phyloP scores from a whole-genome alignment of 2,113 vertebrate species.

The Stegostoma tigrinum region DNA sequence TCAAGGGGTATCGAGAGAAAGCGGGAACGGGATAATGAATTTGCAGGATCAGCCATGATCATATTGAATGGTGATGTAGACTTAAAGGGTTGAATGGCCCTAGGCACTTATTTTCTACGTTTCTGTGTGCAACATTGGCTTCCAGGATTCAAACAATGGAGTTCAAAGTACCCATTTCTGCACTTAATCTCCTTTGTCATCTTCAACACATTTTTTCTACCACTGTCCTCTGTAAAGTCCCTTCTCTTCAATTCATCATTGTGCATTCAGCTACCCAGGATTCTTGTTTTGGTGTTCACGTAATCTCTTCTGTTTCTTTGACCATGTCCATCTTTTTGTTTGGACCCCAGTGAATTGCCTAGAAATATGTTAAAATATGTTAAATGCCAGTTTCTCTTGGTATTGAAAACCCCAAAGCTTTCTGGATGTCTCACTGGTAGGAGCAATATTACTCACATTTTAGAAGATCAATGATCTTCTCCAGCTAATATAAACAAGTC shows the following conservation, averaged over 20 bases:
- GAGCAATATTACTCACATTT: background rate
- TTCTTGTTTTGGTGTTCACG: background rate
- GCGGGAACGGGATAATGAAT: too few species aligned
- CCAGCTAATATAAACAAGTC: background rate
- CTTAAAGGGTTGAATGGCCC: too few species aligned
- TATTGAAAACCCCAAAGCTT: background rate
- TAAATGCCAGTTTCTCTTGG: background rate
- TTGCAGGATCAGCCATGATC: too few species aligned
- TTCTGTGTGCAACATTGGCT: background rate
- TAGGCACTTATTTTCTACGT: too few species aligned
- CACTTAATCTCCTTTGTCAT: background rate
- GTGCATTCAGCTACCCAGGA: background rate
- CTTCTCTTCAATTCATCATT: background rate
- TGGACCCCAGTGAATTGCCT: background rate
- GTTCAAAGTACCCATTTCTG: background rate
- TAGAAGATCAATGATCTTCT: background rate
- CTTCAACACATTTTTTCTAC: background rate
- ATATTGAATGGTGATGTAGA: too few species aligned
- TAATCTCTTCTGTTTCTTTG: background rate
- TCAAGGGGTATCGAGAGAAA: too few species aligned
- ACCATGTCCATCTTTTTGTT: background rate
- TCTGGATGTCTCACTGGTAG: background rate
- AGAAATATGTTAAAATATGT: background rate
- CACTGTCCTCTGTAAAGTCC: background rate
- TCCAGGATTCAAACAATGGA: background rate